Percentiles rank a stretch among this genome's conserved stretches.
These are phyloP conservation scores for Amphimallon solstitiale DNA, from an alignment of 2,888 invertebrate genomes.

Conservation along the genomic window DNA sequence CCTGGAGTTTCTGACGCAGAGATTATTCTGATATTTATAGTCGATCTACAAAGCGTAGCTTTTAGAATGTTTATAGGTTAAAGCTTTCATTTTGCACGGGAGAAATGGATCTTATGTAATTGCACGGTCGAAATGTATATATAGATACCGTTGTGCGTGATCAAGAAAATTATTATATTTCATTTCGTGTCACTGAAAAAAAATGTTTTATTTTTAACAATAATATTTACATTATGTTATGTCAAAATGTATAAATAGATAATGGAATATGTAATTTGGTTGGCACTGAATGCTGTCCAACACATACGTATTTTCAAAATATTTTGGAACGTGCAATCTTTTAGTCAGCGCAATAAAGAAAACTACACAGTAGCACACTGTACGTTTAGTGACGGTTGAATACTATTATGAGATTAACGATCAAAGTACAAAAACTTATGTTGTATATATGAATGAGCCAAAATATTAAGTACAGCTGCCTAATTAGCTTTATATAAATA, in stretches of 20 bases:
- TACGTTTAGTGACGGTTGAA: no score
- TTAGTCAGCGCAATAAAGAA: no score
- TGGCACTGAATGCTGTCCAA: no score
- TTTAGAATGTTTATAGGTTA: slow-evolving; percentile 4
- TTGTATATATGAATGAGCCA: no score
- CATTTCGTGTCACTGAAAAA: slow-evolving; percentile 3
- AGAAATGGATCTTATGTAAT: slow-evolving; percentile 12
- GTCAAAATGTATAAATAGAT: slow-evolving; percentile 5
- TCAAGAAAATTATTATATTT: slow-evolving; percentile 14
- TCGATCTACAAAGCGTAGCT: not conserved
- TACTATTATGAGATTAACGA: no score
- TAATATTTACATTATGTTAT: slow-evolving; percentile 23
- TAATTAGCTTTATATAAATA: no score
- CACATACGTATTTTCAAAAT: no score
- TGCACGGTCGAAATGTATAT: slow-evolving; percentile 5
- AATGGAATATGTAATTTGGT: no score
- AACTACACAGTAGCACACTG: no score
- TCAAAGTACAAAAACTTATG: no score
- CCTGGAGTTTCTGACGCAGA: slow-evolving; percentile 8
- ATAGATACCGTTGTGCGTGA: slow-evolving; percentile 18
- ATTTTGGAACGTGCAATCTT: no score
- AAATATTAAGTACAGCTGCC: no score
- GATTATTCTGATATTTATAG: slow-evolving; percentile 20
- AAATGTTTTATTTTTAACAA: slow-evolving; percentile 8
- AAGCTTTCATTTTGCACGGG: slow-evolving; percentile 8